Evolutionary conservation across 2,797 vertebrate genomes (phyloP).

Genomic region (Micrastur ruficollis): DNA sequence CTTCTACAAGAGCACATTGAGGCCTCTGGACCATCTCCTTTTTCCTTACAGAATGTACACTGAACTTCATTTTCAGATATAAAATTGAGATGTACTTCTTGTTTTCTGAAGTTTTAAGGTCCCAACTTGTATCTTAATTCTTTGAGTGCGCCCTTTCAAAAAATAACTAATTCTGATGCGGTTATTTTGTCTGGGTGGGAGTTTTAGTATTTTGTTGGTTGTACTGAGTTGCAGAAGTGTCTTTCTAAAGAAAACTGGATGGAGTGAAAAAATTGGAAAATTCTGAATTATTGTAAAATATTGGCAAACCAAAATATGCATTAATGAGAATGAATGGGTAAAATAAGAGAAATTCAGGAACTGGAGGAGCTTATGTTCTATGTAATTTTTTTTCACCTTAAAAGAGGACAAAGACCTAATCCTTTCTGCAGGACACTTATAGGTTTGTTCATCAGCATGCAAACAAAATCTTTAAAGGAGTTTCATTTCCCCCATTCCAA

Average conservation of each 20-base stretch:
- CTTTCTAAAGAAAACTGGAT: neutral
- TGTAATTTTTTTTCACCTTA: neutral
- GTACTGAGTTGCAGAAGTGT: neutral
- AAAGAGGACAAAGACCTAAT: neutral
- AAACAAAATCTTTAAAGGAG: neutral
- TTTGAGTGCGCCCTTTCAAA: neutral
- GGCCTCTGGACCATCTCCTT: neutral
- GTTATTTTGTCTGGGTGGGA: neutral
- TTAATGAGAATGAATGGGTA: neutral
- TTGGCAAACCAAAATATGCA: neutral
- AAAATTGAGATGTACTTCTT: neutral
- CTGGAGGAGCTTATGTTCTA: neutral
- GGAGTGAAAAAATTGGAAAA: neutral
- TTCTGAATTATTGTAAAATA: neutral
- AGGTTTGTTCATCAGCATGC: neutral
- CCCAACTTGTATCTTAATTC: neutral
- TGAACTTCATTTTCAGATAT: neutral
- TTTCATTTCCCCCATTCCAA: neutral
- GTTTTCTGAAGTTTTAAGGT: neutral
- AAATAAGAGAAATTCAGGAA: neutral
- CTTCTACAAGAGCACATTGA: neutral
- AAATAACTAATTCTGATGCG: neutral
- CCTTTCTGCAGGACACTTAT: rapidly evolving
- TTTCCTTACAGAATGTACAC: neutral
- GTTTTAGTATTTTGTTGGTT: neutral